A percentile compares a stretch with the other conserved stretches of the same genome.
phyloP scores from a whole-genome alignment of 2,113 vertebrate genomes.

The Pelmatolapia mariae region DNA sequence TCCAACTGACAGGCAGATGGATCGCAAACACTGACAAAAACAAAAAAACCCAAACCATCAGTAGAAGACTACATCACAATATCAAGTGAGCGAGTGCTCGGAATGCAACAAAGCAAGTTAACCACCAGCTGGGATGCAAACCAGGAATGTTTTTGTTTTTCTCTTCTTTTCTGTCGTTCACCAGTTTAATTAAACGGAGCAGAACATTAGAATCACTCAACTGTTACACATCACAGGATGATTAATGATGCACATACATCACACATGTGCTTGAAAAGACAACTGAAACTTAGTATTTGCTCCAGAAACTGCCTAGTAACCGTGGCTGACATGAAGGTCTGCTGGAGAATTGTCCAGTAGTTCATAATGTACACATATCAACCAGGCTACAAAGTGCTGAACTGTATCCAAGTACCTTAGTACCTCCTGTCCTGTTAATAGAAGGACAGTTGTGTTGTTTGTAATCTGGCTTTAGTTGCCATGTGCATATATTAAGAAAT shows the following conservation, averaged over 20 bases:
- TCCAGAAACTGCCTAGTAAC: not conserved
- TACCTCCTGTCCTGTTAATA: not conserved
- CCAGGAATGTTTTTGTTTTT: not conserved
- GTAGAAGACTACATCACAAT: constrained; percentile 44
- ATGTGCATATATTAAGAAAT: not conserved
- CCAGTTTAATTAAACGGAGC: constrained; percentile 28
- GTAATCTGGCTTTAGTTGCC: not conserved
- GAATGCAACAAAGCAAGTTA: constrained; percentile 8
- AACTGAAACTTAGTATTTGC: not conserved
- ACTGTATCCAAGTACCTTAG: not conserved
- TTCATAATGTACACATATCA: not conserved
- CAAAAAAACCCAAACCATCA: not conserved
- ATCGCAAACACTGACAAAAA: constrained; percentile 38
- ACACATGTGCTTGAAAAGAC: constrained; percentile 35
- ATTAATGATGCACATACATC: not conserved
- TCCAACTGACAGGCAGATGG: constrained; percentile 15
- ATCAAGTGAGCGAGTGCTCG: constrained; percentile 1
- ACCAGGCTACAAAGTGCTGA: not conserved
- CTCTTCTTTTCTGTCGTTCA: not conserved
- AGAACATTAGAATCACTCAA: constrained; percentile 34
- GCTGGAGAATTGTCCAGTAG: not conserved
- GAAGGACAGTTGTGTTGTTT: not conserved
- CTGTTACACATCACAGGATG: not conserved
- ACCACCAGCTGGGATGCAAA: not conserved
- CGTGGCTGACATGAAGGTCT: not conserved